Base-by-base conservation (phyloP, 2,113 vertebrate genomes). In the Kobus ellipsiprymnus region DNA sequence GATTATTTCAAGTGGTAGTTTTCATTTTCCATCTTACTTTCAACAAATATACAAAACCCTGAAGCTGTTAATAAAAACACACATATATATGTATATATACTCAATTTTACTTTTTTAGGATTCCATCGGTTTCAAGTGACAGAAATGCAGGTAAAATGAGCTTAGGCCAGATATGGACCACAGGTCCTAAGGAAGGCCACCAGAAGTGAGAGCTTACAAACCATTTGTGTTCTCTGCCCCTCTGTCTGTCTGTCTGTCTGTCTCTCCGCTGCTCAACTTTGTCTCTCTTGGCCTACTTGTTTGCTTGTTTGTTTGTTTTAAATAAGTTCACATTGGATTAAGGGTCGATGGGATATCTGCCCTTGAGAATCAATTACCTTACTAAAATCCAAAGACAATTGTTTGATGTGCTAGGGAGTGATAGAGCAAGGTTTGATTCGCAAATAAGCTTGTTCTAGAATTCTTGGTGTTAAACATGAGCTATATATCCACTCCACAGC, bases 1-100 rank as follows among this genome's bases (percentile, higher is more conserved):
- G 30, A 57, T 62, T 52, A 59, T 64, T 95, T 95, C 33, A 97
- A 93, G 17, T 64, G 48, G 71, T 87, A 71, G 14, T 83, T 93
- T 81, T 36, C 10, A 50, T 19, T 71, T 96, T 83, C 6, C 4
- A 50, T 85, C 83, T 88, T 93, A 52, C 64, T 82, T 96, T 86
- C 54, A 77, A 82, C 81, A 86, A 86, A 52, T 30, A 89, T 48
- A 52, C 48, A 50, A 95, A 59, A 40, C 74, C 27, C 91, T 30
- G 59, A 16, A 60, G 85, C 11, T 57, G 14, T 27, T 57, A n/a
- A 74, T 62, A 4, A 40, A 40, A 64, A 33, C 16, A 64, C 30
- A 64, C 30, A 33, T 9, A n/a, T n/a, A n/a, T 67, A 67, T n/a
- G 33, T 19, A 40, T 36, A 48, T 62, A 93, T 50, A 91, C 52